These are phyloP conservation scores for Drosophila albomicans DNA, from an alignment of 1,140 invertebrate species.

Conservation along the genomic window DNA sequence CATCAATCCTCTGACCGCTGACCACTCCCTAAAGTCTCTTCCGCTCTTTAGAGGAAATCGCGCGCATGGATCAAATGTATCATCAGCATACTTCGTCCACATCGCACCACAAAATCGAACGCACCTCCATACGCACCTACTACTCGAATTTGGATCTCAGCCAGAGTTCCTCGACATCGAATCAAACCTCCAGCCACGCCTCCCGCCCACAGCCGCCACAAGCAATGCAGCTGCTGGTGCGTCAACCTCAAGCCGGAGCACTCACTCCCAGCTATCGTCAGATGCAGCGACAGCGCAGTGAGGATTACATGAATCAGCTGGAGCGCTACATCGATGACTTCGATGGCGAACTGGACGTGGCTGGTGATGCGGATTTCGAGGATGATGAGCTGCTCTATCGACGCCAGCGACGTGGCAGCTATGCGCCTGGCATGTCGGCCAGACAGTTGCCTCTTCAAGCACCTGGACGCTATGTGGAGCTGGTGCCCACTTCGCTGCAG, in stretches of 20 bases:
- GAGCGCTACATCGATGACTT: slow-evolving; percentile 75
- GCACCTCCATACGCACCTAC: slow-evolving; percentile 84
- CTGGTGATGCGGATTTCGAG: slow-evolving; percentile 64
- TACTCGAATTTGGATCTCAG: slow-evolving; percentile 83
- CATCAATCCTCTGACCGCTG: not conserved
- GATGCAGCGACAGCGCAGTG: slow-evolving; percentile 38
- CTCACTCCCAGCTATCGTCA: slow-evolving; percentile 48
- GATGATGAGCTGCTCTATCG: slow-evolving; percentile 68
- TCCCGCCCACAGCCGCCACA: slow-evolving; percentile 15
- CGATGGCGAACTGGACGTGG: slow-evolving; percentile 55
- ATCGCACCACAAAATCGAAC: slow-evolving; percentile 79
- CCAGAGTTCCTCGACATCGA: slow-evolving; percentile 57
- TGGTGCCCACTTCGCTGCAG: slow-evolving; percentile 68
- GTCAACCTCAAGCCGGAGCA: not conserved
- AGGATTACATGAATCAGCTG: slow-evolving; percentile 73
- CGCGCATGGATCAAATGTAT: slow-evolving; percentile 86
- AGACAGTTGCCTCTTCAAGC: slow-evolving; percentile 60
- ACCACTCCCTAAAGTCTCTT: not conserved
- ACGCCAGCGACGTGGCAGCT: slow-evolving; percentile 58
- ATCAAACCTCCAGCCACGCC: slow-evolving; percentile 64
- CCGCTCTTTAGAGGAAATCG: slow-evolving; percentile 87
- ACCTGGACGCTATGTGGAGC: slow-evolving; percentile 59
- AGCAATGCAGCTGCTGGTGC: slow-evolving; percentile 19
- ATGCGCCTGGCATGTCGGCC: slow-evolving; percentile 67
- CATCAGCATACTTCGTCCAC: slow-evolving; percentile 71